Evolutionary conservation across 1,140 invertebrate species (phyloP), one percentile per base, ranked within the genome.

Genomic region (Saccostrea cuccullata): DNA sequence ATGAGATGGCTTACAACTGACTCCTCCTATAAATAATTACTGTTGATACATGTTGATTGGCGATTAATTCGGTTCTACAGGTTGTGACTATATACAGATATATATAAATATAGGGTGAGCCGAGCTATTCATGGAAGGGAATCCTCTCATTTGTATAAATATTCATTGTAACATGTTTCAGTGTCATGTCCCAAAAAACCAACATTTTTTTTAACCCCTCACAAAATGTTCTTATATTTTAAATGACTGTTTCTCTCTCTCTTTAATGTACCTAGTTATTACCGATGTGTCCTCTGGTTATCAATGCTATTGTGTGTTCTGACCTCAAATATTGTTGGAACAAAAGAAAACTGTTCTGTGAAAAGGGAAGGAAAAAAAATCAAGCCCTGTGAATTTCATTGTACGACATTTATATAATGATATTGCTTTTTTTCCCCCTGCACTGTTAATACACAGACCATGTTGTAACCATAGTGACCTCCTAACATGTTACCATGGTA

Each of bases 301-400:
- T 77, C 9, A 77, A 30, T 77, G 13, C 67, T 30, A 36, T 12
- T 73, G 26, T 77, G 70, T 77, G 70, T 77, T 40, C 30, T 77
- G 70, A 77, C 70, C 26, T 77, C 23, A 36, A 36, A 30, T 77
- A 12, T 30, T 77, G 70, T 77, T 77, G 70, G 70, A 77, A 77
- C 70, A 77, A 77, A 77, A 73, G 30, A 77, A 15, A 36, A 67
- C 17, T 20, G 4, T 36, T 77, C 13, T 77, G 70, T 77, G 12
- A 77, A 36, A 36, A 36, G 30, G 30, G 30, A 36, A 20, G 58
- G n/a, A 64, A 64, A 60, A 60, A 47, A 47, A 47, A 47, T 17
- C 13, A 30, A 77, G 5, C 26, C 30, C 30, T 77, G 70, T 77
- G 70, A 77, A 23, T 30, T 77, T 36, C 67, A 77, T 77, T 77